Percentiles rank a stretch among this genome's conserved stretches.
phyloP scores from a whole-genome alignment of 2,797 vertebrate species.

The Dermochelys coriacea region DNA sequence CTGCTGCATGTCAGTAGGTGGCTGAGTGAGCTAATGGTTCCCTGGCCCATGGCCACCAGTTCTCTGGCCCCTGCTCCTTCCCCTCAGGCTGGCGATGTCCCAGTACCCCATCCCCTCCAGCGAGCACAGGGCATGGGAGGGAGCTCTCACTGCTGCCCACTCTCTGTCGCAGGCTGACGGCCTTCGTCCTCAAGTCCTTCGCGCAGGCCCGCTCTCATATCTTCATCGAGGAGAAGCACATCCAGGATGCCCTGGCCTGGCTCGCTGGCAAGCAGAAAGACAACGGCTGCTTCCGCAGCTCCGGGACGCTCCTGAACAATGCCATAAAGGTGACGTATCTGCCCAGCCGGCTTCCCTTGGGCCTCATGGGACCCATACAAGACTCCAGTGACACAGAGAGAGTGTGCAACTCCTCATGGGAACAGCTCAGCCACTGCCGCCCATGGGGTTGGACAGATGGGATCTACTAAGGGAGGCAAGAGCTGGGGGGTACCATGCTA shows the following conservation, averaged over 20 bases:
- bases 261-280: slow-evolving; percentile 79
- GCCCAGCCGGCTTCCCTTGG: background rate
- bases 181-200: slow-evolving; percentile 92
- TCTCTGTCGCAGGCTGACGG: slow-evolving; percentile 85
- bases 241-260: slow-evolving; percentile 79
- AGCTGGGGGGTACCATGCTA: background rate
- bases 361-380: background rate
- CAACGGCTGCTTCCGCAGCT: slow-evolving; percentile 85
- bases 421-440: background rate
- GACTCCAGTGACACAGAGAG: background rate
- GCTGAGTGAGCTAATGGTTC: background rate
- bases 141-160: background rate
- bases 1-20: background rate
- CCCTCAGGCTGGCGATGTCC: background rate
- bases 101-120: no score
- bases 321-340: slow-evolving; percentile 81
- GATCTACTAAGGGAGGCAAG: background rate
- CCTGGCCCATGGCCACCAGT: background rate
- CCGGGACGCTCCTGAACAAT: slow-evolving; percentile 86
- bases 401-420: background rate
- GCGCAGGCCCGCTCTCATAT: slow-evolving; percentile 80
- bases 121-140: background rate
- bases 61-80: background rate
- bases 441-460: background rate
- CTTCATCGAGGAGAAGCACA: slow-evolving; percentile 82